These are phyloP conservation scores for Eciton burchellii DNA, from an alignment of 1,140 invertebrate species.

Conservation along the genomic window DNA sequence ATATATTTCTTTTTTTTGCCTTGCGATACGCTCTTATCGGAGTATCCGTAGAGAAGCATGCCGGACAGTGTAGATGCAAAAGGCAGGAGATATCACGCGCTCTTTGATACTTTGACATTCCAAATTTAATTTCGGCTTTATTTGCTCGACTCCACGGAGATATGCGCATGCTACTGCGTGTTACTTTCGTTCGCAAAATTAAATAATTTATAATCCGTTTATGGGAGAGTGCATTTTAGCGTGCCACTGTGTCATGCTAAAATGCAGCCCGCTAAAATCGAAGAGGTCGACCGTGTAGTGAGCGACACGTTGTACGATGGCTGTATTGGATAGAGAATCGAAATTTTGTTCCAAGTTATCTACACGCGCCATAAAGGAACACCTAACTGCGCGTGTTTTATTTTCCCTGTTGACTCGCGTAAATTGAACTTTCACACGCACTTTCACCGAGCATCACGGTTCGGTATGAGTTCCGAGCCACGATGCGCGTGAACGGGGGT, in stretches of 20 bases:
- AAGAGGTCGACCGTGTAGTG: not conserved
- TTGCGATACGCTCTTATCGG: not conserved
- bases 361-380: not conserved
- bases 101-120: slow-evolving; percentile 20
- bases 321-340: not conserved
- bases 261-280: slow-evolving; percentile 24
- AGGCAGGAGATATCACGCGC: not conserved
- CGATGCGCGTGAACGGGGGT: no score
- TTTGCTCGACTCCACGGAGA: not conserved
- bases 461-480: no score
- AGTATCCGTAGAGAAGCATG: no score
- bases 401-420: no score
- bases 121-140: slow-evolving; percentile 12
- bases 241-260: slow-evolving; percentile 30
- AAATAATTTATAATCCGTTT: slow-evolving; percentile 45
- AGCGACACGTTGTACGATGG: not conserved
- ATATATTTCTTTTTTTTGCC: no score
- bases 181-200: slow-evolving; percentile 7
- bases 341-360: not conserved
- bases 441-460: no score
- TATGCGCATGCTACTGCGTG: not conserved
- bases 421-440: no score
- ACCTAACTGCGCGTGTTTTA: no score
- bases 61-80: not conserved
- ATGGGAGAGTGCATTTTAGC: slow-evolving; percentile 44